phyloP scores from a whole-genome alignment of 2,888 invertebrate species.

The Mongoloraphidia duomilia region DNA sequence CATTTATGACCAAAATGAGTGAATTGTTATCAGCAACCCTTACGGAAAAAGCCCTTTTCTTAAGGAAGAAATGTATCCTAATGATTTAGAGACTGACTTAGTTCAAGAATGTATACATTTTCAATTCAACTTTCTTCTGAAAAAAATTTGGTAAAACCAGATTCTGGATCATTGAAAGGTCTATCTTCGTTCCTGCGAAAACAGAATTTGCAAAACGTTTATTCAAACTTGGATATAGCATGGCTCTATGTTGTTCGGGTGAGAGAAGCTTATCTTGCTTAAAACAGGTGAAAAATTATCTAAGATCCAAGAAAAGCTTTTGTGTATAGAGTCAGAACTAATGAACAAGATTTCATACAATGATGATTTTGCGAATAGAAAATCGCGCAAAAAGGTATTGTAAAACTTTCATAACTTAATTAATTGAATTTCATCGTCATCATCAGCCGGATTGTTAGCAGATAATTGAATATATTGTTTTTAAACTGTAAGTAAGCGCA shows the following conservation, averaged over 20 bases:
- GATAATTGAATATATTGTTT: too few relatives aligned
- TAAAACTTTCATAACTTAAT: conserved; percentile 1
- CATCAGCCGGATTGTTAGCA: too few relatives aligned
- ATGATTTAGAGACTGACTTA: conserved; percentile 16
- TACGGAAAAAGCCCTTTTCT: too few relatives aligned
- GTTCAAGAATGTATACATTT: conserved; percentile 15
- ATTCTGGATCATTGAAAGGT: conserved; percentile 11
- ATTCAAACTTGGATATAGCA: conserved; percentile 16
- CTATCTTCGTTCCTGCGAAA: conserved; percentile 15
- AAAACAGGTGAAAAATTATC: too few relatives aligned
- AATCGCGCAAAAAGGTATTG: conserved; percentile 13
- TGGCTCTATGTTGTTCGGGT: too few relatives aligned
- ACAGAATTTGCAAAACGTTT: conserved; percentile 15
- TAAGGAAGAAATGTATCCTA: too few relatives aligned
- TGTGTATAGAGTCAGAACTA: conserved; percentile 13
- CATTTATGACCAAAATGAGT: conserved; percentile 3
- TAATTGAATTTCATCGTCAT: too few relatives aligned
- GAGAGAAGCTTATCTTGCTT: too few relatives aligned
- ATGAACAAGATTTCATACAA: conserved; percentile 15
- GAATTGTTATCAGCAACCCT: conserved; percentile 30
- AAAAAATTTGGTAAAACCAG: conserved; percentile 12
- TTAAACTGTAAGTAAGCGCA: too few relatives aligned
- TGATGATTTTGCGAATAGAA: conserved; percentile 7
- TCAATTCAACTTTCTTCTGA: conserved; percentile 13
- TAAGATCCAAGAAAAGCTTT: too few relatives aligned